A percentile compares a stretch with the other conserved stretches of the same genome.
Evolutionary conservation across 2,113 vertebrate species (phyloP).

Genomic region (Tupaia tana): DNA sequence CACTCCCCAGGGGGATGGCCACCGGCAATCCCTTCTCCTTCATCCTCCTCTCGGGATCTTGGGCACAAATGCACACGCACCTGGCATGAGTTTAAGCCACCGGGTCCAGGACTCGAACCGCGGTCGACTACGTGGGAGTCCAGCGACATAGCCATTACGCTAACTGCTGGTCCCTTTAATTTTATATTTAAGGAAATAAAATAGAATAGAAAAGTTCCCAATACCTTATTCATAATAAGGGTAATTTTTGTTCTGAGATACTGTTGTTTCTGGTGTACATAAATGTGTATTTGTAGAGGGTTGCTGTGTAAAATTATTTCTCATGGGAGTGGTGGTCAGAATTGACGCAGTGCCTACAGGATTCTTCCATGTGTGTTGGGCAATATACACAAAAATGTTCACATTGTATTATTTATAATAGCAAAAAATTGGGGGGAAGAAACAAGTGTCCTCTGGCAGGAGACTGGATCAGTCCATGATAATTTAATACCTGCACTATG

Average conservation of each 20-base stretch:
- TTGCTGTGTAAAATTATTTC: background rate
- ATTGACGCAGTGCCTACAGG: background rate
- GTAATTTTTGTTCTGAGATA: background rate
- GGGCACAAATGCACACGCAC: no score
- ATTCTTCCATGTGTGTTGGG: background rate
- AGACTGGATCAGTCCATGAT: background rate
- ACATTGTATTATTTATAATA: background rate
- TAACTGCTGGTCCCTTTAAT: no score
- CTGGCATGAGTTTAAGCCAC: no score
- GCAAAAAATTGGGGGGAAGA: background rate
- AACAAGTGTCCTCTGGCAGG: background rate
- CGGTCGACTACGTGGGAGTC: no score
- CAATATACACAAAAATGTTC: background rate
- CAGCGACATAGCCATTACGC: no score
- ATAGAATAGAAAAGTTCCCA: background rate
- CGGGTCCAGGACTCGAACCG: no score
- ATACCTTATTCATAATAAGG: background rate
- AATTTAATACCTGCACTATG: background rate
- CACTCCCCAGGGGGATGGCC: no score
- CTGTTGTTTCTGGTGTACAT: background rate
- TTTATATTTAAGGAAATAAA: background rate
- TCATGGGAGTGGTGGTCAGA: background rate
- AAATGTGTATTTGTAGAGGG: background rate
- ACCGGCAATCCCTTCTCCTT: no score
- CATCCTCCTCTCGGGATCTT: no score